phyloP scores from a whole-genome alignment of 2,797 vertebrate species.

The Cichlasoma orientale region DNA sequence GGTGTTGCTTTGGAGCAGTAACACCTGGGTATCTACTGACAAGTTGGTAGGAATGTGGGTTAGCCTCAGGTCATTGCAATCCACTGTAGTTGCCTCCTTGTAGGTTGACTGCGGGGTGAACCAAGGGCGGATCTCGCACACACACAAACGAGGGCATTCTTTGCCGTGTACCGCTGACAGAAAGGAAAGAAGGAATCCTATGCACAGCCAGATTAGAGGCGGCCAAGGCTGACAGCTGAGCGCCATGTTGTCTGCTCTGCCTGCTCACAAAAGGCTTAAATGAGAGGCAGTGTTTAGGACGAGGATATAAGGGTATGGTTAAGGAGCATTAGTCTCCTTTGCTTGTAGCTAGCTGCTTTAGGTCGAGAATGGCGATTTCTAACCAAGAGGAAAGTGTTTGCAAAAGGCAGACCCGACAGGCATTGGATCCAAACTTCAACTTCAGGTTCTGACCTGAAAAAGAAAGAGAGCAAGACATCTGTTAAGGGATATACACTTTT shows the following conservation, averaged over 20 bases:
- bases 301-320: conserved; percentile 62
- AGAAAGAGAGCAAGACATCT: conserved; percentile 58
- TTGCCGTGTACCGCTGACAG: conserved; percentile 74
- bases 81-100: conserved; percentile 95
- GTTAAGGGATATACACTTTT: conserved; percentile 20
- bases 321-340: conserved; percentile 59
- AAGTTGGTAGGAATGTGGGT: conserved; percentile 92
- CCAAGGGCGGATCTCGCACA: conserved; percentile 97
- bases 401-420: conserved; percentile 5
- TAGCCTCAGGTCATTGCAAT: conserved; percentile 95
- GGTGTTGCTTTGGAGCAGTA: conserved; percentile 96
- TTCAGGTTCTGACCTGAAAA: conserved; percentile 74
- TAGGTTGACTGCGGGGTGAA: conserved; percentile 99
- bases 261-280: conserved; percentile 56
- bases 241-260: conserved; percentile 79
- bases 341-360: conserved; percentile 1
- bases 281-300: conserved; percentile 46
- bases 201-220: conserved; percentile 68
- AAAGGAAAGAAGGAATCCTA: conserved; percentile 77
- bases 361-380: conserved; percentile 17
- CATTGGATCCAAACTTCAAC: conserved; percentile 36
- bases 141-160: conserved; percentile 95
- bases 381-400: conserved; percentile 30
- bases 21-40: conserved; percentile 94
- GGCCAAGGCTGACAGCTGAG: conserved; percentile 49